phyloP scores from a whole-genome alignment of 2,888 invertebrate genomes.

The Cosmopolites sordidus region DNA sequence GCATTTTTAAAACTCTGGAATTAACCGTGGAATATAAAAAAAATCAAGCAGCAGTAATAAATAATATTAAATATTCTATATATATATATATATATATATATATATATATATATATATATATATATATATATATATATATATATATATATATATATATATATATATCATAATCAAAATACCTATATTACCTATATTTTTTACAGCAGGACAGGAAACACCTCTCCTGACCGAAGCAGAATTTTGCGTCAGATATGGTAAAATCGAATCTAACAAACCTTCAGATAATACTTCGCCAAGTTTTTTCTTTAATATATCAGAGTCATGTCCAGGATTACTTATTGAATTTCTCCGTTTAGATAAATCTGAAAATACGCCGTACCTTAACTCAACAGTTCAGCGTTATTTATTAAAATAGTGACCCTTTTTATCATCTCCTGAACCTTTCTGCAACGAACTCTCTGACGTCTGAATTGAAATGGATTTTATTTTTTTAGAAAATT shows the following conservation, averaged over 20 bases:
- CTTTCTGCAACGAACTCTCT: slow-evolving; percentile 24
- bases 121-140: too few species aligned
- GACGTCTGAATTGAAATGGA: slow-evolving; percentile 38
- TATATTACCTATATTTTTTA: slow-evolving; percentile 30
- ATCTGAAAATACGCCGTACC: slow-evolving; percentile 3
- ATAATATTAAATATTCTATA: too few species aligned
- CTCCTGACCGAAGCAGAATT: slow-evolving; percentile 38
- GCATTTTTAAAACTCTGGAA: too few species aligned
- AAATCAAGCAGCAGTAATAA: too few species aligned
- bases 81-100: too few species aligned
- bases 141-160: too few species aligned
- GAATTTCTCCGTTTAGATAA: slow-evolving; percentile 7
- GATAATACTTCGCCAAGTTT: slow-evolving; percentile 60
- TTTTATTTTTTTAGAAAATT: slow-evolving; percentile 39
- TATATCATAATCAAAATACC: too few species aligned
- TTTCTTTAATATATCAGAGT: slow-evolving; percentile 36
- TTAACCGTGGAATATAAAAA: too few species aligned
- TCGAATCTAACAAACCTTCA: slow-evolving; percentile 78
- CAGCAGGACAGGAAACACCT: slow-evolving; percentile 28
- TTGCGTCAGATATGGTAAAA: slow-evolving; percentile 68
- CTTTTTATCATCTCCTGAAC: slow-evolving; percentile 30
- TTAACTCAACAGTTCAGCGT: too few species aligned
- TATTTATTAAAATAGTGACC: slow-evolving; percentile 3
- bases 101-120: too few species aligned
- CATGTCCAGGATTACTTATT: background rate